Percentiles rank a stretch among this genome's conserved stretches.
Conservation (phyloP, 2,113 vertebrate genomes). For the Typhlomys cinereus region DNA sequence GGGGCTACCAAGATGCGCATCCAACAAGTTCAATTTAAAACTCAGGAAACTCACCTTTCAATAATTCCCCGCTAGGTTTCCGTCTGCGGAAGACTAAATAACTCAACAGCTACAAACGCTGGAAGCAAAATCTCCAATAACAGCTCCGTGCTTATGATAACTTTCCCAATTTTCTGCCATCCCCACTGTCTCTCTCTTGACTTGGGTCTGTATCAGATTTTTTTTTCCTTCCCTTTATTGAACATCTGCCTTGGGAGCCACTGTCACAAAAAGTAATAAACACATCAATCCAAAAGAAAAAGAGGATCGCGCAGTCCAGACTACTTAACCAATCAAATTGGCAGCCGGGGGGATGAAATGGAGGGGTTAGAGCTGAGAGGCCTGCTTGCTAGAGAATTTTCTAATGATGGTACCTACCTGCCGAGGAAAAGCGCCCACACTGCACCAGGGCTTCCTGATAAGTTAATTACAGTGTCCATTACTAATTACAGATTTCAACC, state of each 20-base stretch:
- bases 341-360: constrained; percentile 84
- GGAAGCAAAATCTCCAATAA: constrained; percentile 87
- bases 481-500: constrained; percentile 82
- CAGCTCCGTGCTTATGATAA: constrained; percentile 87
- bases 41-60: constrained; percentile 84
- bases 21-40: constrained; percentile 83
- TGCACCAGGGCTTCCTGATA: constrained; percentile 64
- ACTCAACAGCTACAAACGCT: constrained; percentile 88
- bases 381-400: constrained; percentile 67
- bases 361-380: constrained; percentile 77
- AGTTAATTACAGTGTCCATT: constrained; percentile 83
- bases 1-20: constrained; percentile 49
- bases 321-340: constrained; percentile 85
- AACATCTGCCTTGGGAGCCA: constrained; percentile 89
- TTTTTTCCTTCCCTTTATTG: constrained; percentile 87
- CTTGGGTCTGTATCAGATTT: constrained; percentile 86
- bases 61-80: constrained; percentile 88
- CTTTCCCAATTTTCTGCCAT: constrained; percentile 89
- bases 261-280: constrained; percentile 92
- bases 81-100: constrained; percentile 84
- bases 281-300: constrained; percentile 90
- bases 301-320: constrained; percentile 76
- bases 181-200: constrained; percentile 84
- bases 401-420: constrained; percentile 74
- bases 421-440: constrained; percentile 64